Conservation (phyloP, 2,888 invertebrate species). For the Linnaemya tessellans region DNA sequence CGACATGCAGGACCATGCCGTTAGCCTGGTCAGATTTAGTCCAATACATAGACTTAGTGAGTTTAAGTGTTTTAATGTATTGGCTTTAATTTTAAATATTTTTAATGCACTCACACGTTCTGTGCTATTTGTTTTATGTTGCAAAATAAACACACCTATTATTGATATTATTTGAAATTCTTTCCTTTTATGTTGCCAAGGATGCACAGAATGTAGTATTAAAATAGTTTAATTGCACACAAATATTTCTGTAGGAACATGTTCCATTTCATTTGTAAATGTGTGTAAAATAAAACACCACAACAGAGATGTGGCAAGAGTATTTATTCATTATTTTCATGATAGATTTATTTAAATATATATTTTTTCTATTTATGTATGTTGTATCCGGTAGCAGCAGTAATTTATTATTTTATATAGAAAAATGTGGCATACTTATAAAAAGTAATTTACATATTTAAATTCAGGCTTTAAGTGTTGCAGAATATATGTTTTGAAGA, state of each 20-base stretch:
- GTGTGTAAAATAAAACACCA: not conserved
- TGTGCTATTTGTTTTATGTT: not conserved
- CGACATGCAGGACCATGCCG: slow-evolving; percentile 91
- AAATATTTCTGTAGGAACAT: not conserved
- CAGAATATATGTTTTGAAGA: too few species aligned
- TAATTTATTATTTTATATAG: too few species aligned
- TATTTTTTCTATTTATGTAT: too few species aligned
- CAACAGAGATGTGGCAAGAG: not conserved
- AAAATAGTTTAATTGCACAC: not conserved
- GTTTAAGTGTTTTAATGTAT: slow-evolving; percentile 81
- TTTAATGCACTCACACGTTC: not conserved
- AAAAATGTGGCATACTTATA: too few species aligned
- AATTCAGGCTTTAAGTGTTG: too few species aligned
- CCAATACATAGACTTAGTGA: slow-evolving; percentile 89
- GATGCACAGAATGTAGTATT: not conserved
- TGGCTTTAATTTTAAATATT: slow-evolving; percentile 9
- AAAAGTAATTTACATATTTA: too few species aligned
- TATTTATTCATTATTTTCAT: not conserved
- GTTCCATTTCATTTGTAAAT: not conserved
- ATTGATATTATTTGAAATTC: not conserved
- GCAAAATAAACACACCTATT: too few species aligned
- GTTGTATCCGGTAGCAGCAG: too few species aligned
- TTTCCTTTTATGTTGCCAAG: not conserved
- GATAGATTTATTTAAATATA: slow-evolving; percentile 3
- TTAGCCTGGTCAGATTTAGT: slow-evolving; percentile 91